phyloP scores from a whole-genome alignment of 2,113 vertebrate species.

The Thalassoma bifasciatum region DNA sequence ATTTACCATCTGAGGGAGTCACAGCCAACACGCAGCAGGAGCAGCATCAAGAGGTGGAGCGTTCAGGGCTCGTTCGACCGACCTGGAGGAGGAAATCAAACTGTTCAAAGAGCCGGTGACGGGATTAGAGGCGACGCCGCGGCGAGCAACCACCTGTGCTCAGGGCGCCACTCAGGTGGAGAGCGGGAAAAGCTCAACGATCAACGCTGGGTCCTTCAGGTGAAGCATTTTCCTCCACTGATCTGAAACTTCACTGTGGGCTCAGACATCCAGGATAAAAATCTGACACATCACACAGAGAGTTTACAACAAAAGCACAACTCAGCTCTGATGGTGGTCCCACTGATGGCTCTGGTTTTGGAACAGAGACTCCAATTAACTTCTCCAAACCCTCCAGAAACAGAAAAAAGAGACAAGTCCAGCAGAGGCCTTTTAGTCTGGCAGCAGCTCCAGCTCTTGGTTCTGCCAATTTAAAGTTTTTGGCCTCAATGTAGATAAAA shows the following conservation, averaged over 20 bases:
- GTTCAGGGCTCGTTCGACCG: conserved; percentile 9
- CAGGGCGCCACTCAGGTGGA: neutral
- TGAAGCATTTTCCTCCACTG: conserved; percentile 31
- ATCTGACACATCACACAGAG: neutral
- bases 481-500: no score
- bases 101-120: conserved; percentile 33
- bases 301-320: neutral
- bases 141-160: conserved; percentile 2
- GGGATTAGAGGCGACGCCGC: conserved; percentile 19
- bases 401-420: no score
- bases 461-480: no score
- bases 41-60: conserved; percentile 5
- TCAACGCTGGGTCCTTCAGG: conserved; percentile 13
- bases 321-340: no score
- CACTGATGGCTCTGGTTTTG: no score
- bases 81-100: conserved; percentile 32
- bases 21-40: neutral
- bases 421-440: no score
- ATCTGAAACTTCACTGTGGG: neutral
- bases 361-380: no score
- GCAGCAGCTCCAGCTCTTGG: no score
- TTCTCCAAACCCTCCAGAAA: no score
- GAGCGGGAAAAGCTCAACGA: conserved; percentile 6
- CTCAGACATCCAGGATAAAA: neutral
- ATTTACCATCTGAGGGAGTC: conserved; percentile 2